Evolutionary conservation across 2,113 vertebrate genomes (phyloP), one percentile per base, ranked within the genome.

Genomic region (Nyctereutes procyonoides): DNA sequence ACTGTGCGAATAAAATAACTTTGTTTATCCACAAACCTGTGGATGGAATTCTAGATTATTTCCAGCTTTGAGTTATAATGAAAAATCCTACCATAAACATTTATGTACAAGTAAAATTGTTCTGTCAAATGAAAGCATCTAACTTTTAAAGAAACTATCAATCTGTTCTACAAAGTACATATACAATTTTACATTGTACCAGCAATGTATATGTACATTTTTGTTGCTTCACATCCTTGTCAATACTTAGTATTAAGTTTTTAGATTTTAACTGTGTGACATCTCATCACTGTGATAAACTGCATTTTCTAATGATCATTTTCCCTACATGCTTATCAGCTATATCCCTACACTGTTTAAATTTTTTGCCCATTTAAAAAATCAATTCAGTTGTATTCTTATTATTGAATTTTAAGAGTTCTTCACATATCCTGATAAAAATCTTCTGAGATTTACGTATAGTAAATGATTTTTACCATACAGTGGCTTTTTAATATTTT

Each of bases 71-170:
- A 20, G 5, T 15, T 69, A 55, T 53, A 85, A 84, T 60, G 38
- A 84, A 84, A 69, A 90, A 93, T 48, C 80, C 43, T 93, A 22
- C 56, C 58, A 58, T 76, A 76, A 83, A 82, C 28, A 93, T n/a
- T 19, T 83, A 32, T 53, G 35, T 79, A 60, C 24, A 79, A 93
- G 20, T 6, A 84, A 85, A 89, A 67, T 24, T 83, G 32, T 26
- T 69, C 38, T 2, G 5, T 77, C 38, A 79, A 93, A 62, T 79
- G 3, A 15, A 28, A 80, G 12, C 62, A 15, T 43, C 60, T 60
- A 80, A 24, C 22, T 86, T 81, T 71, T 90, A 38, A 93, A 79
- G 32, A 85, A 90, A 85, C 16, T 55, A 32, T 8, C 26, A 48
- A n/a, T 56, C 71, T 85, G n/a, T 51, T 93, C 86, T 63, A 94